These are phyloP conservation scores for Diphyllodes magnificus DNA, from an alignment of 2,113 vertebrate genomes.

Conservation along the genomic window DNA sequence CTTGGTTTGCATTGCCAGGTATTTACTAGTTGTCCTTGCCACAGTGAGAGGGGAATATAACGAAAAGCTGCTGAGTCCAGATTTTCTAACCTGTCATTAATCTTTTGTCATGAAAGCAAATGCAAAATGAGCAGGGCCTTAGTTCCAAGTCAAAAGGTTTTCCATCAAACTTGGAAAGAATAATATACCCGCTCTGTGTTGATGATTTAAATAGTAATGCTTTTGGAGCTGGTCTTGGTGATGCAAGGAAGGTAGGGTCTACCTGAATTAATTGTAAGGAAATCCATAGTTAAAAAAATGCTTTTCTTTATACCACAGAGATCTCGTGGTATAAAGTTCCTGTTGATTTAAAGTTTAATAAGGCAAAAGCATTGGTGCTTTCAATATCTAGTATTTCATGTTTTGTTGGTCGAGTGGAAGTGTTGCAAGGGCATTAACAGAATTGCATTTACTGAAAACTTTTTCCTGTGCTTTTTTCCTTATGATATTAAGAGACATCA, in stretches of 20 bases:
- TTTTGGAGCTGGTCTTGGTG: not conserved
- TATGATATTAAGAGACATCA: not conserved
- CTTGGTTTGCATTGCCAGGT: not conserved
- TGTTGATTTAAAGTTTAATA: not conserved
- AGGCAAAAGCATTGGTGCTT: not conserved
- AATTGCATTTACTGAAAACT: not conserved
- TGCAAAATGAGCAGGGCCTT: not conserved
- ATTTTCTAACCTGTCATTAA: not conserved
- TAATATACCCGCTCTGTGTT: not conserved
- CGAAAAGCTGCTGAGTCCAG: not conserved
- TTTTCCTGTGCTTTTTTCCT: not conserved
- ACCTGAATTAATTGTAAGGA: not conserved
- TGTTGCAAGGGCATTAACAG: not conserved
- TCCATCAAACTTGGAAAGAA: not conserved
- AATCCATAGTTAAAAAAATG: not conserved
- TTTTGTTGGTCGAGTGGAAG: not conserved
- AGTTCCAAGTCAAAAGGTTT: not conserved
- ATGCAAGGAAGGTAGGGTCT: not conserved
- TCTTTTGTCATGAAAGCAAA: not conserved
- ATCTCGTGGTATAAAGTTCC: not conserved
- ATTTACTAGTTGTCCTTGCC: not conserved
- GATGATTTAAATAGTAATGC: not conserved
- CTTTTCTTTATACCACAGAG: not conserved
- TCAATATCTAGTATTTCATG: not conserved
- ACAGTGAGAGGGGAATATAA: not conserved